Evolutionary conservation across 2,113 vertebrate species (phyloP), one percentile per base, ranked within the genome.

Genomic region (Oryzias melastigma): DNA sequence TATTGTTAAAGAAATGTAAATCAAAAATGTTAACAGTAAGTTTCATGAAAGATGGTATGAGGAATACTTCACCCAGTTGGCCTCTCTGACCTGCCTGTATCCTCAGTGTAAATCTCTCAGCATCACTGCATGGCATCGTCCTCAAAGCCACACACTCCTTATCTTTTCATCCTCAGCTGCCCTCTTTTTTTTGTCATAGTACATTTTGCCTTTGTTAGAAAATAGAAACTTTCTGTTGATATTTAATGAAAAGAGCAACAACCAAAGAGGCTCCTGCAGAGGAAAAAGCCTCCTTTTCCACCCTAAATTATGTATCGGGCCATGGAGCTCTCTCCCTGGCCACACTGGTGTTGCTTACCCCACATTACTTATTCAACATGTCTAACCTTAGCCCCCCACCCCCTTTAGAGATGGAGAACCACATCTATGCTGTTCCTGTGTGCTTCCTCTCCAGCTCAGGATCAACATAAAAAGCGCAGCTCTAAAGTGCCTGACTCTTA

Each of bases 341-440:
- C 51, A 45, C 17, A 5, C 27, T 52, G 61, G 72, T 74, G 78
- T 85, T 85, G 71, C 78, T 80, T 83, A 80, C 52, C 44, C 43
- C 35, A 10, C 66, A 70, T 86, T 69, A 84, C 67, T 85, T 83
- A 89, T 87, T 86, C 73, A 82, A 66, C 45, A 74, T 55, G 55
- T 69, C 58, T 51, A 82, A 73, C 78, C 76, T 69, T 62, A 77
- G 71, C 65, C 72, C 56, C 72, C 80, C 82, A 86, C 65, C 72
- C 56, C 72, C 80, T 82, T 89, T 85, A 80, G 65, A 14, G 18
- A 76, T 46, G 57, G 42, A 65, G 58, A 65, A 53, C 61, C n/a
- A 16, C 56, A 85, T 66, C 63, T 62, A 20, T 73, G 64, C 63
- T 53, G 20, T 78, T 73, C 73, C 52, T 46, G 44, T 5, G n/a